Base-by-base conservation (phyloP, 2,888 invertebrate species). In the Leptinotarsa peninsularis region DNA sequence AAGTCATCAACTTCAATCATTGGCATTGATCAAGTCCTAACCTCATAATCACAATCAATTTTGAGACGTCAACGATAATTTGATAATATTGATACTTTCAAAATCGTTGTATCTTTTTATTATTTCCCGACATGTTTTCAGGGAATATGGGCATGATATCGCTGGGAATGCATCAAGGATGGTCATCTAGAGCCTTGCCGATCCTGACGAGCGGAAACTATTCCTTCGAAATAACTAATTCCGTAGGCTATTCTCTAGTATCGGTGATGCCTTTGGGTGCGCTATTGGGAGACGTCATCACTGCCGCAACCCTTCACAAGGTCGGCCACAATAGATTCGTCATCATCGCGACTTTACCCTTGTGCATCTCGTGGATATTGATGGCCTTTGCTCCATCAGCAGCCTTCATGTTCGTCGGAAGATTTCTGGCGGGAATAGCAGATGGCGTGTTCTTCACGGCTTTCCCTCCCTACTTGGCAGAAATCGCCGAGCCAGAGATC, bases 251-350 rank as follows among this genome's bases (percentile, higher is more conserved):
- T 83, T 92, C 91, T 91, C 89, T 92, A 84, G 91, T 91, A 1
- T 92, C 93, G 54, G 90, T 93, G 83, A 92, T 91, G 86, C 91
- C 93, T 77, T 88, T 93, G 71, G 93, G 93, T 79, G 91, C 92
- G 2, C 90, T 92, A 14, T 86, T 93, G 50, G 93, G 93, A 58
- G 92, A 91, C 23, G 85, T 92, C 18, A 88, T 92, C 23, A 73
- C 67, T 49, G 92, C 92, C 15, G 89, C 92, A 82, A 88, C 91
- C 73, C 92, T 93, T 67, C 92, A 93, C 85, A 89, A 89, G 77
- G 90, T 92, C 76, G 94, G 93, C 49, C 89, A 93, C n/a, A 93
- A 93, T 84, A 90, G 89, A 4, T 90, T 92, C 43, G 88, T 93
- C 13, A 88, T 93, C 27, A 84, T 91, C 49, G 90, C 92, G 21